Evolutionary conservation across 2,113 vertebrate genomes (phyloP).

Genomic region (Mionectes macconnelli): DNA sequence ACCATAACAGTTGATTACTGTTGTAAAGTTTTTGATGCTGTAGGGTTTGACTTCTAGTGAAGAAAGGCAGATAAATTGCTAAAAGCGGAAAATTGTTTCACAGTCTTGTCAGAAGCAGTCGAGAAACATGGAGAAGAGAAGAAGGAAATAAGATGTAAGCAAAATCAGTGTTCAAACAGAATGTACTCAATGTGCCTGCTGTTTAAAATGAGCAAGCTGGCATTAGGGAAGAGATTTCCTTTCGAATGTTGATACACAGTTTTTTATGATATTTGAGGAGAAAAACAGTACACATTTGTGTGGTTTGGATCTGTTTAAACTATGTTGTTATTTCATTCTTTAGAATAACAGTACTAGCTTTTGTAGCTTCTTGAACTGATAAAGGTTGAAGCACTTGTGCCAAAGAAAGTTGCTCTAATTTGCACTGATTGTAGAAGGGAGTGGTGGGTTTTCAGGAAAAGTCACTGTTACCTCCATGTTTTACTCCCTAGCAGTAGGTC

Average conservation of each 20-base stretch:
- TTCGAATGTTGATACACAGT: neutral
- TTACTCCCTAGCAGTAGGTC: neutral
- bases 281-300: neutral
- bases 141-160: conserved; percentile 22
- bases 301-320: neutral
- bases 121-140: neutral
- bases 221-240: neutral
- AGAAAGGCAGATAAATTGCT: neutral
- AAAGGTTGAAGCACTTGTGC: neutral
- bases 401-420: neutral
- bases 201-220: neutral
- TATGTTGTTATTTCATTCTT: neutral
- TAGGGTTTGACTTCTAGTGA: neutral
- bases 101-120: neutral
- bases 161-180: neutral
- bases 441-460: neutral
- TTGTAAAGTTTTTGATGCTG: neutral
- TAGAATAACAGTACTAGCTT: neutral
- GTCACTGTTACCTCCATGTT: neutral
- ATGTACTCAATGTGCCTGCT: neutral
- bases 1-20: neutral
- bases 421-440: neutral
- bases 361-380: neutral
- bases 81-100: neutral
- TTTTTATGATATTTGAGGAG: neutral